Conservation (phyloP, 2,113 vertebrate genomes). For the Elephantulus edwardii region DNA sequence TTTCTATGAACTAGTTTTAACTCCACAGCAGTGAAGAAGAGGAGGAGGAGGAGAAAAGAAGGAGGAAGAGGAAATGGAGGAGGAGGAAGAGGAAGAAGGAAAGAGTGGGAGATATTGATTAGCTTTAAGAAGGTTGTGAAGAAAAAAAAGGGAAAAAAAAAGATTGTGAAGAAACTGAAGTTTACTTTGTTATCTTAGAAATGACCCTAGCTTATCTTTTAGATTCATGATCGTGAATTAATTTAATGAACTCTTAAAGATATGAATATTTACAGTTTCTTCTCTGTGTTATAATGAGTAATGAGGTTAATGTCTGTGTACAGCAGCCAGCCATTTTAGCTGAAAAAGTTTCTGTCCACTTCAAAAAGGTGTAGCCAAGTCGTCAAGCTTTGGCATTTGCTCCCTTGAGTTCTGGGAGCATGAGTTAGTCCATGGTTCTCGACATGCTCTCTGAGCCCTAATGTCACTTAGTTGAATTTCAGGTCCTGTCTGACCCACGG, state of each 20-base stretch:
- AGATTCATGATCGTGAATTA: background rate
- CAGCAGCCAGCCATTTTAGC: background rate
- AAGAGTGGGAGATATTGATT: too few relatives aligned
- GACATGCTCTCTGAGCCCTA: background rate
- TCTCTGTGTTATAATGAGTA: background rate
- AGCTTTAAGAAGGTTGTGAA: background rate
- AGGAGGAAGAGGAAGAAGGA: too few relatives aligned
- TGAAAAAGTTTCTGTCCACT: background rate
- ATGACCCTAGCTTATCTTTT: background rate
- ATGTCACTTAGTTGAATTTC: conserved; percentile 20
- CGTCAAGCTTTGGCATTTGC: background rate
- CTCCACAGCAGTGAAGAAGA: too few relatives aligned
- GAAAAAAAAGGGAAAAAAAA: too few relatives aligned
- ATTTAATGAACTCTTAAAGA: conserved; percentile 24
- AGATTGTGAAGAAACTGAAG: background rate
- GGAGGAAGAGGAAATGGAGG: too few relatives aligned
- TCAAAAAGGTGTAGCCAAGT: background rate
- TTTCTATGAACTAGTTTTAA: too few relatives aligned
- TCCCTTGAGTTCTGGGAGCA: background rate
- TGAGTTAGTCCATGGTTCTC: background rate
- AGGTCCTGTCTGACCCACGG: background rate
- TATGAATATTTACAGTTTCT: conserved; percentile 1
- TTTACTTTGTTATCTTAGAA: conserved; percentile 7
- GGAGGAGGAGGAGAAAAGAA: too few relatives aligned
- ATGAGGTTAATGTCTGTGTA: background rate